Evolutionary conservation across 2,113 vertebrate species (phyloP).

Genomic region (Hemiprocne comata): DNA sequence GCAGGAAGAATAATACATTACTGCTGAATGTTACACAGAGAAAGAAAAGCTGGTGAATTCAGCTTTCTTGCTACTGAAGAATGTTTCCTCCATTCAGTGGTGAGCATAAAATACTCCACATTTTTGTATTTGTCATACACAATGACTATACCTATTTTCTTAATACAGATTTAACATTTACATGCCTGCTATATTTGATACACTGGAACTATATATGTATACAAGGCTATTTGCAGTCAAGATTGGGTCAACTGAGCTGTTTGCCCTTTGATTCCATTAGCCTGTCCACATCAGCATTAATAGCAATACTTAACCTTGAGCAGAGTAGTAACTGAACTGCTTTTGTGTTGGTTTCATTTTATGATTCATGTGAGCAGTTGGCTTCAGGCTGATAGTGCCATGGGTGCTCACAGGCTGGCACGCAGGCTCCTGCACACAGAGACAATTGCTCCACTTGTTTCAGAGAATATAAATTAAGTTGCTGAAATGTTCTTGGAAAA

Average conservation of each 20-base stretch:
- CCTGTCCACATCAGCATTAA: not conserved
- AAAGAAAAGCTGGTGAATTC: not conserved
- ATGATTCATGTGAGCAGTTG: not conserved
- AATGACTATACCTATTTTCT: not conserved
- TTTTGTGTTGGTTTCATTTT: not conserved
- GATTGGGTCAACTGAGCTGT: not conserved
- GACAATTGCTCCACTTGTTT: not conserved
- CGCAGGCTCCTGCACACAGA: accelerated
- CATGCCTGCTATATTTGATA: not conserved
- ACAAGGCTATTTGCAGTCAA: not conserved
- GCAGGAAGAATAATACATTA: not conserved
- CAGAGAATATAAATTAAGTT: not conserved
- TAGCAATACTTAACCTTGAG: not conserved
- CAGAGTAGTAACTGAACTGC: not conserved
- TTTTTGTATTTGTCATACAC: not conserved
- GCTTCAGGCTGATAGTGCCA: not conserved
- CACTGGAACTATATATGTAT: not conserved
- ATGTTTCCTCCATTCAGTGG: not conserved
- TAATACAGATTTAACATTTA: not conserved
- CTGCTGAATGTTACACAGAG: not conserved
- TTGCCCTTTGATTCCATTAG: not conserved
- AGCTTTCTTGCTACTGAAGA: not conserved
- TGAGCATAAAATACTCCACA: not conserved
- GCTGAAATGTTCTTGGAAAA: not conserved
- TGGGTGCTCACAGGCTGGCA: not conserved